Conservation (phyloP, 1,140 invertebrate species). For the Apis dorsata region DNA sequence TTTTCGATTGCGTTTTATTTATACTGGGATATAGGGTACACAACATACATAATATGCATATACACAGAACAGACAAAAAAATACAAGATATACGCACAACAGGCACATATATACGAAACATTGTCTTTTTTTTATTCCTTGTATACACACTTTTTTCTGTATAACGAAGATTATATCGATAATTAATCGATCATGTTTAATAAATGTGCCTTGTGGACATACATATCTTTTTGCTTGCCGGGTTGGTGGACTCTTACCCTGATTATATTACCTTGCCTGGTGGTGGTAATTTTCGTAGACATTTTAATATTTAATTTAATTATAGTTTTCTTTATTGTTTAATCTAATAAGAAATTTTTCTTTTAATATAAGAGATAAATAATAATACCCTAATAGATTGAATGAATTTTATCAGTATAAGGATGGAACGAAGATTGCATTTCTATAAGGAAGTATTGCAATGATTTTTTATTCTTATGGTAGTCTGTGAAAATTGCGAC, state of each 20-base stretch:
- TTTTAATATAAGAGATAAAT: neutral
- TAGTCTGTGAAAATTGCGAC: constrained; percentile 69
- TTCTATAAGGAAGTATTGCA: neutral
- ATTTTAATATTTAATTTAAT: neutral
- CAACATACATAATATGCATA: constrained; percentile 27
- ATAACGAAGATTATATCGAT: constrained; percentile 72
- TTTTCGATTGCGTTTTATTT: constrained; percentile 35
- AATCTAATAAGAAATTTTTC: constrained; percentile 7
- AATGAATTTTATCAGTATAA: neutral
- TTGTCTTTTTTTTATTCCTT: constrained; percentile 67
- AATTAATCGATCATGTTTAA: constrained; percentile 79
- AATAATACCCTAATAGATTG: neutral
- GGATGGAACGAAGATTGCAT: neutral
- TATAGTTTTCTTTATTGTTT: neutral
- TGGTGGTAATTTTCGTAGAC: constrained; percentile 76
- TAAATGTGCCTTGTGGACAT: constrained; percentile 80
- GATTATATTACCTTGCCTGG: constrained; percentile 74
- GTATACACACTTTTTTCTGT: constrained; percentile 71
- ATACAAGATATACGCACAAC: neutral
- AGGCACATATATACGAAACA: neutral
- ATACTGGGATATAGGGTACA: constrained; percentile 57
- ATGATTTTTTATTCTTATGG: neutral
- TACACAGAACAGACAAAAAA: neutral
- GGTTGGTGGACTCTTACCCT: constrained; percentile 79
- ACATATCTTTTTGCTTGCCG: constrained; percentile 78